Evolutionary conservation across 2,113 vertebrate species (phyloP), one percentile per base, ranked within the genome.

Genomic region (Rhagologus leucostigma): DNA sequence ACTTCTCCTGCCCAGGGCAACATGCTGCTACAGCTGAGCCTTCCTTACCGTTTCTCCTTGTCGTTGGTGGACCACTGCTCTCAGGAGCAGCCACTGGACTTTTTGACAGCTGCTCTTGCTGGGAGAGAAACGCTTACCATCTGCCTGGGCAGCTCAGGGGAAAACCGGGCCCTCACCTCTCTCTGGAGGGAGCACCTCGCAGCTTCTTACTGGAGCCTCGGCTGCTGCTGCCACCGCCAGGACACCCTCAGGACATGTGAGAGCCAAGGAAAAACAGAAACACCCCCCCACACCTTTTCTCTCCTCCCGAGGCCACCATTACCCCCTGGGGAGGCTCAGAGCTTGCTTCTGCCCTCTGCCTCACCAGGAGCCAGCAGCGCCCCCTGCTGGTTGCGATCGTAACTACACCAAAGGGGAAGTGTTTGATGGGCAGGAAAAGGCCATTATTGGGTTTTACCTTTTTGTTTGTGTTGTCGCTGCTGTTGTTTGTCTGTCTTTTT

Each of bases 121-220:
- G 37, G 37, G 20, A 53, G 21, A 53, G 23, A 71, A 16, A 53
- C 16, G 3, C 35, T 52, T 11, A 39, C 27, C 20, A 70, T 32
- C 49, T 70, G 35, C 29, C 14, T 53, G 37, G 20, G 49, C 3
- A 2, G 15, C 47, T 39, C 15, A 52, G 20, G 10, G 14, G 26
- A 52, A 52, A 50, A 37, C 19, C 0, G 0, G 19, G 26, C 26
- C 19, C 26, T 13, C n/a, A 37, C 3, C 26, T 39, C 19, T 22
- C 14, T 50, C 19, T 3, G 0, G 37, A 41, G 27, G 37, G 4
- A 29, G n/a, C 26, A 50, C n/a, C n/a, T 37, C 19, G 1, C 7
- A 3, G 18, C n/a, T 69, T 13, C 18, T 50, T 37, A 21, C 46
- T 29, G 46, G 46, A 69, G n/a, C n/a, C 19, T 21, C 3, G 1